A percentile compares a stretch with the other conserved stretches of the same genome.
phyloP scores from a whole-genome alignment of 2,888 invertebrate species.

The Pristionchus japonicus region DNA sequence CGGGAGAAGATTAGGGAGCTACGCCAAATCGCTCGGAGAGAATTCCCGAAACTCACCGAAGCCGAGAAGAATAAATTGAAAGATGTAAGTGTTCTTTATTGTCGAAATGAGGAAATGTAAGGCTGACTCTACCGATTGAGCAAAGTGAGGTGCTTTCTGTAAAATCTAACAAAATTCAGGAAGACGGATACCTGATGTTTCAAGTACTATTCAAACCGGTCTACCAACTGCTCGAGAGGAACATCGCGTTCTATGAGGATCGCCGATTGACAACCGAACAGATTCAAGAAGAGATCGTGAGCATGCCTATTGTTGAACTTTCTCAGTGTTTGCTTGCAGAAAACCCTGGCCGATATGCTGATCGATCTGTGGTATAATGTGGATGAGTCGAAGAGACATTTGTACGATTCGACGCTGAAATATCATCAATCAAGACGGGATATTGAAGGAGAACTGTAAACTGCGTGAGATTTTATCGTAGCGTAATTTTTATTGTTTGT shows the following conservation, averaged over 20 bases:
- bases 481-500: too few species aligned
- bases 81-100: background rate
- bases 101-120: too few species aligned
- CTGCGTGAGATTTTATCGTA: too few species aligned
- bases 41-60: background rate
- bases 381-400: background rate
- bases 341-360: background rate
- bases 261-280: background rate
- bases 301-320: too few species aligned
- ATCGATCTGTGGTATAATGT: background rate
- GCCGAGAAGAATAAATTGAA: background rate
- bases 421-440: background rate
- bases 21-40: background rate
- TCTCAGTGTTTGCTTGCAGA: background rate
- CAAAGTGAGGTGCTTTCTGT: too few species aligned
- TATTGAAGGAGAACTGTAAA: too few species aligned
- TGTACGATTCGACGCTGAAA: background rate
- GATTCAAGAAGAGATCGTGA: background rate
- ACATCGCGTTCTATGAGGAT: background rate
- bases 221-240: background rate
- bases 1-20: background rate
- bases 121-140: too few species aligned
- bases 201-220: background rate
- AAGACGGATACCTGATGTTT: background rate
- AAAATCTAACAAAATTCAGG: background rate